Evolutionary conservation across 2,797 vertebrate genomes (phyloP).

Genomic region (Hipposideros larvatus): DNA sequence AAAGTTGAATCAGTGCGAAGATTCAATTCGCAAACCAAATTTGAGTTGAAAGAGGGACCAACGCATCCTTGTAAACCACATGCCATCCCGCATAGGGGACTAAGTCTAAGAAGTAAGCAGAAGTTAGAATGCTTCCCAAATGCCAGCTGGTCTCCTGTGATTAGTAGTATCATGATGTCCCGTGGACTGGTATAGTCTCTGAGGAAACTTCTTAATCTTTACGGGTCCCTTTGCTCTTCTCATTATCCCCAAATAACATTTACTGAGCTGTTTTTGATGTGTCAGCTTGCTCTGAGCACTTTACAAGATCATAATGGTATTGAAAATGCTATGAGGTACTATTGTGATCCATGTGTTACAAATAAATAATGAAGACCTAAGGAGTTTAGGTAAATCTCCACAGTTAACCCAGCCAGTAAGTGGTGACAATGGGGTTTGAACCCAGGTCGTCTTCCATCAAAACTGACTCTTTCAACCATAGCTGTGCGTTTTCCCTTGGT

Average conservation of each 20-base stretch:
- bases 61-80: background rate
- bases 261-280: background rate
- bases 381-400: background rate
- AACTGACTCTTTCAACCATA: background rate
- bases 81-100: background rate
- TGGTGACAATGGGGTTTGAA: background rate
- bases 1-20: background rate
- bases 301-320: background rate
- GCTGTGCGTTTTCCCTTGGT: background rate
- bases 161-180: fast-evolving
- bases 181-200: fast-evolving
- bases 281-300: background rate
- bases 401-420: background rate
- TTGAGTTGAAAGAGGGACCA: background rate
- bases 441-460: background rate
- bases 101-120: background rate
- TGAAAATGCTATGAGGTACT: background rate
- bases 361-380: background rate
- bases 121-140: background rate
- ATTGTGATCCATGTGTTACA: background rate
- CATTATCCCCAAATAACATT: background rate
- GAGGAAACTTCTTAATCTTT: background rate
- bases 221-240: background rate
- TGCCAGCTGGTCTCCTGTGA: background rate
- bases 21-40: background rate